A percentile compares a stretch with the other conserved stretches of the same genome.
These are phyloP conservation scores for Thera britannica DNA, from an alignment of 2,888 invertebrate species.

Conservation along the genomic window DNA sequence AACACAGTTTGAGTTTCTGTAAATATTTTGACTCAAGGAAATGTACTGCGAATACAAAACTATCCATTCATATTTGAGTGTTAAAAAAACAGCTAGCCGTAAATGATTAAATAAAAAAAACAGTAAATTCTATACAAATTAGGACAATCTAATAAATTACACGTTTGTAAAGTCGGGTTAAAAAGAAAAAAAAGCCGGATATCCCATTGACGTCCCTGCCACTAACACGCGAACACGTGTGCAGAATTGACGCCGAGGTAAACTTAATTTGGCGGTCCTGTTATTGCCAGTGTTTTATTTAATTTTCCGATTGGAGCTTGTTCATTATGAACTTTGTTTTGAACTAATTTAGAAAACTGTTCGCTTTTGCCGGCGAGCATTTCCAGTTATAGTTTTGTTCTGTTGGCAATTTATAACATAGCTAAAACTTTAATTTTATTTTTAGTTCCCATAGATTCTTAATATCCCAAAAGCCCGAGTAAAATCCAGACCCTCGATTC, in stretches of 20 bases:
- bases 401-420: neutral
- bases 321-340: conserved; percentile 32
- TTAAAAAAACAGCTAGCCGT: too few relatives aligned
- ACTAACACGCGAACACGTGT: conserved; percentile 70
- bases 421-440: neutral
- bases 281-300: conserved; percentile 40
- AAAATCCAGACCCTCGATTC: too few relatives aligned
- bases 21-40: too few relatives aligned
- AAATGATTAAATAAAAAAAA: neutral
- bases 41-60: too few relatives aligned
- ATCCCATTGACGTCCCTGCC: conserved; percentile 9
- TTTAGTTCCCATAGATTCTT: too few relatives aligned
- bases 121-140: neutral
- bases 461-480: too few relatives aligned
- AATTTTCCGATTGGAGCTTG: conserved; percentile 40
- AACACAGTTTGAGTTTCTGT: too few relatives aligned
- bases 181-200: conserved; percentile 14
- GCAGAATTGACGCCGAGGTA: conserved; percentile 58
- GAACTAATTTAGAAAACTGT: conserved; percentile 24
- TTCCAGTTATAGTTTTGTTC: conserved; percentile 11
- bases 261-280: conserved; percentile 43
- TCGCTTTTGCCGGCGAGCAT: conserved; percentile 8
- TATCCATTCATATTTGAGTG: too few relatives aligned
- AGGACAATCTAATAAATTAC: too few relatives aligned
- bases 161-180: neutral